Evolutionary conservation across 2,888 invertebrate genomes (phyloP), one percentile per base, ranked within the genome.

Genomic region (Octodonta nipae): DNA sequence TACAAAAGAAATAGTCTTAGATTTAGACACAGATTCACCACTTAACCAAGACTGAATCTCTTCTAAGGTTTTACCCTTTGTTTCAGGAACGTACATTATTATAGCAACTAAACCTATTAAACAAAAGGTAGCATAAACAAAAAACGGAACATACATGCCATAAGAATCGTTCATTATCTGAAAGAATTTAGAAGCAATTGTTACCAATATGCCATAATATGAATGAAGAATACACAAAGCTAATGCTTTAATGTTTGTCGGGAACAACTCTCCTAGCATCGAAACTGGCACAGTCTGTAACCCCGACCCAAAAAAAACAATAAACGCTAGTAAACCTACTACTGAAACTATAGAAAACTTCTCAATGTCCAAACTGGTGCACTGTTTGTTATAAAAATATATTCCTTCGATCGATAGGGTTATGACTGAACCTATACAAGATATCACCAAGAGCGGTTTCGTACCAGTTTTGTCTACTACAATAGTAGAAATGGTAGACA

Each of bases 221-320:
- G 35, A 10, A 15, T 38, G 36, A 3, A 31, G 15, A 4, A 38
- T 14, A 14, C 34, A 36, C 8, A 41, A 30, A 6, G 81, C 80
- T 34, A 70, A 52, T 26, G 68, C 71, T 29, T 72, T 75, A 1
- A 71, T 70, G 37, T 75, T 67, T 1, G 68, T 55, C 4, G 80
- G 66, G 44, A 83, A 73, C 24, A 81, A 65, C 54, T 80, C 79
- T 28, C 78, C 63, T 12, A 72, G 46, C 67, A 81, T 72, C 49
- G 80, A 57, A 78, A 80, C 79, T 1, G 80, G 80, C 14, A 81
- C 73, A 0, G 79, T 78, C 0, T 79, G 79, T 12, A 70, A 73
- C 1, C 81, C 81, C 13, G 73, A 56, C 0, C 75, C 73, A 47
- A 76, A 81, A 1, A 41, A 45, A 7, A 55, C 32, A 12, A 52